Conservation (phyloP, 2,888 invertebrate genomes). For the Stenichneumon culpator region DNA sequence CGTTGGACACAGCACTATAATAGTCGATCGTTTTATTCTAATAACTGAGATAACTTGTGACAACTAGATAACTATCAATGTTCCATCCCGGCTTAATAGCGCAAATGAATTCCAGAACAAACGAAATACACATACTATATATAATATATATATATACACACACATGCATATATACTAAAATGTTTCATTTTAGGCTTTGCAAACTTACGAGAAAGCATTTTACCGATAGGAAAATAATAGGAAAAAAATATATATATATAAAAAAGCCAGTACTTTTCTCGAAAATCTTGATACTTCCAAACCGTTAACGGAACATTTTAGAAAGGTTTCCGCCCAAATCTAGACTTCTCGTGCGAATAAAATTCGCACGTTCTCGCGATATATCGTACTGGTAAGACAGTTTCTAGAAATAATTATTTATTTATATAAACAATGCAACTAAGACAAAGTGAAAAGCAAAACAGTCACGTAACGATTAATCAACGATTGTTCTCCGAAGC, state of each 20-base stretch:
- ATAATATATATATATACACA: conserved; percentile 15
- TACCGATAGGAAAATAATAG: conserved; percentile 27
- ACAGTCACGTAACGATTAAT: conserved; percentile 24
- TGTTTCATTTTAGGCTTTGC: conserved; percentile 45
- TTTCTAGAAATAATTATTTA: conserved; percentile 55
- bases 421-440: conserved; percentile 41
- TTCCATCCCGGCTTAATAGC: conserved; percentile 67
- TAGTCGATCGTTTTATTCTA: conserved; percentile 55
- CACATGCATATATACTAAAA: conserved; percentile 28
- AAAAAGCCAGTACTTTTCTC: conserved; percentile 2
- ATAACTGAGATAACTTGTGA: conserved; percentile 45
- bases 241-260: conserved; percentile 2
- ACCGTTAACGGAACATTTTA: conserved; percentile 62
- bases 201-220: conserved; percentile 42
- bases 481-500: conserved; percentile 53
- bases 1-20: conserved; percentile 34
- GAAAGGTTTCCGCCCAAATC: conserved; percentile 65
- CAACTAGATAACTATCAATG: conserved; percentile 61
- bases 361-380: conserved; percentile 52
- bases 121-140: conserved; percentile 36
- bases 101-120: conserved; percentile 47
- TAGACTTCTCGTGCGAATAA: conserved; percentile 52
- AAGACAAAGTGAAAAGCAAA: conserved; percentile 10
- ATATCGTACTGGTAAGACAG: conserved; percentile 43
- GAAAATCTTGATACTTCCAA: conserved; percentile 66